Base-by-base conservation (phyloP, 2,888 invertebrate species). In the Tetranychus truncatus region DNA sequence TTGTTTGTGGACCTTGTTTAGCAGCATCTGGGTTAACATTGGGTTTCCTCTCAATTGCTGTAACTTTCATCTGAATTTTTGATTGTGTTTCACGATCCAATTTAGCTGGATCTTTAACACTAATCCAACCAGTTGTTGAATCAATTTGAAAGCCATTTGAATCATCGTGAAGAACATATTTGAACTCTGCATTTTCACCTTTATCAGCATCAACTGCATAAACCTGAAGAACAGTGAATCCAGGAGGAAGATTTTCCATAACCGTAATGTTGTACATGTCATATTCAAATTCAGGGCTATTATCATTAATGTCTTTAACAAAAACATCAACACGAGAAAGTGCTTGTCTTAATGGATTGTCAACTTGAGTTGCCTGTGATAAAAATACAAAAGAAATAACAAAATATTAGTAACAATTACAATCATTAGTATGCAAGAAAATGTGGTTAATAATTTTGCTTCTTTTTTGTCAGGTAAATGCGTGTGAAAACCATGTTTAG, bases 241-340 rank as follows among this genome's bases (percentile, higher is more conserved):
- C 92, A 79, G 90, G 91, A 0, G 92, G 92, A 45, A 92, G 84
- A 82, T 93, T 93, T 82, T 93, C 93, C 71, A 92, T 92, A 78
- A 93, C 92, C 79, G 92, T 92, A 78, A 93, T 92, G 80, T 92
- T 92, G 81, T 93, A 92, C 80, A 90, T 88, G 80, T 91, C 91
- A 0, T 91, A 91, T 81, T 92, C 92, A 79, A 93, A 93, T 80
- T 77, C 74, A 21, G 77, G 77, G n/a, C 69, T 66, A 55, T 77
- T 77, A 45, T 77, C 77, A 21, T 77, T 77, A 71, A 72, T 11
- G n/a, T 45, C 20, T n/a, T 24, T 34, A 55, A 91, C 84, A 82
- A 91, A 87, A 0, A 91, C 84, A 81, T 90, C 90, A 0, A 90
- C 86, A 74, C 88, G 84, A 0, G 92, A 89, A 6, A 88, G 85